Evolutionary conservation across 2,113 vertebrate species (phyloP).

Genomic region (Balaeniceps rex): DNA sequence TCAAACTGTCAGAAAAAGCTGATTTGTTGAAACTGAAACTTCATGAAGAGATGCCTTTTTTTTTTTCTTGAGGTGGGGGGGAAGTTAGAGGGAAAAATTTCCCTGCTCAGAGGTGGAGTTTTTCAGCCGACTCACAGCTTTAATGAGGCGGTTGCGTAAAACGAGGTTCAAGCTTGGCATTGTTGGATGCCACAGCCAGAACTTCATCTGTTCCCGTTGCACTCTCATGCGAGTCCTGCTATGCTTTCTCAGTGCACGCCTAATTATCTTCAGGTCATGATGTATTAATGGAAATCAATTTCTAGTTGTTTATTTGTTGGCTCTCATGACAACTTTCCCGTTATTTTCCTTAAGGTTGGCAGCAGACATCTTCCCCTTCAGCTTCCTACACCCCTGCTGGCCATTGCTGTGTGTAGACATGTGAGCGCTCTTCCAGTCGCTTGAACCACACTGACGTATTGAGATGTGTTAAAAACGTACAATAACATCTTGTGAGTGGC

Average conservation of each 20-base stretch:
- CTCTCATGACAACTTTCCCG: not conserved
- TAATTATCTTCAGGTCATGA: not conserved
- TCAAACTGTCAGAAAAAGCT: not conserved
- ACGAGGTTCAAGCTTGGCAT: not conserved
- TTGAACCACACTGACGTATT: rapidly evolving
- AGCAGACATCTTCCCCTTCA: rapidly evolving
- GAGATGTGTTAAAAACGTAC: not conserved
- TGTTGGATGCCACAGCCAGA: not conserved
- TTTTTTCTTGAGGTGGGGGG: no score
- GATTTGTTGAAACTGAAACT: not conserved
- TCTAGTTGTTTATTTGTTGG: not conserved
- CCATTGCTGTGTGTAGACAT: rapidly evolving
- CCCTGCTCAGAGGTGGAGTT: no score
- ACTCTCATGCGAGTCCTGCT: not conserved
- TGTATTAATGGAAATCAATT: not conserved
- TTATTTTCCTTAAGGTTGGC: not conserved
- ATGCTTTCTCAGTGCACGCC: not conserved
- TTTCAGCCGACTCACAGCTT: not conserved
- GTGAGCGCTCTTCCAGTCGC: rapidly evolving
- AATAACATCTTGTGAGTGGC: rapidly evolving
- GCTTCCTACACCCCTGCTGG: not conserved
- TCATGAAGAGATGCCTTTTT: rapidly evolving
- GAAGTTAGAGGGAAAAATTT: no score
- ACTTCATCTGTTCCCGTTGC: not conserved
- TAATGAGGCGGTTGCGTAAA: not conserved